Conservation (phyloP, 2,888 invertebrate genomes). For the Ferdinandea cuprea region DNA sequence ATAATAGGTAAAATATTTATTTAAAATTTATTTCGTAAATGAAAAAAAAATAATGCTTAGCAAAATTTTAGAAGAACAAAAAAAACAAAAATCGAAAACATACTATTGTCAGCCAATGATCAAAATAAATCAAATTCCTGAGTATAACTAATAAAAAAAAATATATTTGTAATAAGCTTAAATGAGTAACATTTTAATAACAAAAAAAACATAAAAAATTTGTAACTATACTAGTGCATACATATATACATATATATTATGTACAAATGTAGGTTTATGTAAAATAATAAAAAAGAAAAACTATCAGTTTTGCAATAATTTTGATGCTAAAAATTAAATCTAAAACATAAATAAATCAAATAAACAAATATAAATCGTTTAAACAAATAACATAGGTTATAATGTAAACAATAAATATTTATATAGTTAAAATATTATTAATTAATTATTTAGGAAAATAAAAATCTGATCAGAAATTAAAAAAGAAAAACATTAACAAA, state of each 20-base stretch:
- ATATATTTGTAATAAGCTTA: conserved; percentile 29
- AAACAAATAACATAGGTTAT: conserved; percentile 21
- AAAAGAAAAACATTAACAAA: conserved; percentile 25
- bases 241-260: background rate
- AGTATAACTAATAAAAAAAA: conserved; percentile 46
- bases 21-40: conserved; percentile 57
- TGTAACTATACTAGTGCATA: no score
- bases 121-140: conserved; percentile 67
- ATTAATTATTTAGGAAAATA: conserved; percentile 37
- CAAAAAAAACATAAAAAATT: conserved; percentile 5
- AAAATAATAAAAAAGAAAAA: background rate
- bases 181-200: conserved; percentile 10
- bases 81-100: conserved; percentile 64
- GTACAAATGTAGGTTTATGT: conserved; percentile 16
- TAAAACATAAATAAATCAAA: conserved; percentile 10
- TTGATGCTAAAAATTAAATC: conserved; percentile 7
- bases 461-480: conserved; percentile 2
- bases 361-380: conserved; percentile 19
- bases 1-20: conserved; percentile 69
- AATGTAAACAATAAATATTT: conserved; percentile 63
- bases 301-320: conserved; percentile 23
- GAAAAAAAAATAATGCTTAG: conserved; percentile 56
- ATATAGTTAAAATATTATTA: conserved; percentile 52
- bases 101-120: conserved; percentile 68
- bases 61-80: conserved; percentile 66